Conservation (phyloP, 2,797 vertebrate genomes). For the Cossypha caffra region DNA sequence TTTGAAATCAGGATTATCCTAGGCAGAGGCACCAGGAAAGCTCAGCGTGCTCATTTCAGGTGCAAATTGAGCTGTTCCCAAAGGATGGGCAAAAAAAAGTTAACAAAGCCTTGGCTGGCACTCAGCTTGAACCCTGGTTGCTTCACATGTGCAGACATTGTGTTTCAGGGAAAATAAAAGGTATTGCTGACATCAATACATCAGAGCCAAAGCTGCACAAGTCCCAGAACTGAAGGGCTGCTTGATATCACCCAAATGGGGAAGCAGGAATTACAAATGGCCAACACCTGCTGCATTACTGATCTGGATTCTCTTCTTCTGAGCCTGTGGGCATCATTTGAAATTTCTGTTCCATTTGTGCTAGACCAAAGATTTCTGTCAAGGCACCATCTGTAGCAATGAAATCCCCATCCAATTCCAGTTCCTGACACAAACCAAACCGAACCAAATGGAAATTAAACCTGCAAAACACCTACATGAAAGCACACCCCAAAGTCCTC, state of each 20-base stretch:
- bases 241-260: not conserved
- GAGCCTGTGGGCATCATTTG: not conserved
- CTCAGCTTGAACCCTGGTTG: not conserved
- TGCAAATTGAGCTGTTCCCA: not conserved
- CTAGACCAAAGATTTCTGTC: slow-evolving; percentile 22
- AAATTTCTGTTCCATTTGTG: slow-evolving; percentile 6
- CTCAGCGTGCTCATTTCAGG: not conserved
- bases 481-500: not conserved
- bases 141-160: not conserved
- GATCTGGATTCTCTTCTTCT: not conserved
- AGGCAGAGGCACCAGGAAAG: not conserved
- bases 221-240: not conserved
- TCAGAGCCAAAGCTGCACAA: not conserved
- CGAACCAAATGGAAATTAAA: not conserved
- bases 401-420: not conserved
- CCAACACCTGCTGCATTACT: not conserved
- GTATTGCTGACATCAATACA: not conserved
- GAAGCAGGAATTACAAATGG: not conserved
- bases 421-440: not conserved
- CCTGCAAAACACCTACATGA: not conserved
- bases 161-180: slow-evolving; percentile 6
- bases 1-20: not conserved
- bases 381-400: slow-evolving; percentile 24
- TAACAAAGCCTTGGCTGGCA: not conserved
- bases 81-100: not conserved